Evolutionary conservation across 1,140 invertebrate genomes (phyloP), one percentile per base, ranked within the genome.

Genomic region (Drosophila malerkotliana): DNA sequence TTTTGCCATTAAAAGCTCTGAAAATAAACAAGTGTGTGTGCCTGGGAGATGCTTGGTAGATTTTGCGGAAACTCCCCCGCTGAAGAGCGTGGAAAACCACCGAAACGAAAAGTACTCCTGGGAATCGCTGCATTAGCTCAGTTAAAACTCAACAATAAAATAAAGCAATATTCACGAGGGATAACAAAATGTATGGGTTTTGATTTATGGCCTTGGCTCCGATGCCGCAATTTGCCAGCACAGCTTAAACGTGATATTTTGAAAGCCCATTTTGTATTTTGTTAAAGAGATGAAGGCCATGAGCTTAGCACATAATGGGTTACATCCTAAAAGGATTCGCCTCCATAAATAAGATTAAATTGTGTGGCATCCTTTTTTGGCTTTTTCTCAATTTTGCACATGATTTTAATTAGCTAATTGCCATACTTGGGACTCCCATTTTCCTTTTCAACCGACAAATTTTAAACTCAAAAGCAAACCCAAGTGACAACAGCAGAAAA

Each of bases 131-230:
- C 47, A 67, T 55, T 51, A 67, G 69, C 47, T 44, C 34, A 49
- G 41, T 59, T 59, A 39, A 52, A 72, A 72, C 55, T 44, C 63
- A 24, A 52, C 54, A 72, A 71, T 72, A 74, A 69, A 54, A 34
- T 44, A 67, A 64, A 26, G 8, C 5, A 47, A 53, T 67, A 52
- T 67, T 30, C 60, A 28, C 63, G 51, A 37, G 51, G 64, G 10
- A 51, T 75, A 69, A 75, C 73, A 83, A 67, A 79, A 83, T 83
- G 67, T 55, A 77, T 77, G 72, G 55, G 59, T 28, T 77, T 68
- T 82, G 69, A 83, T 83, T 83, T 83, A 83, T 83, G 47, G 47
- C 15, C 51, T 51, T 59, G 47, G 44, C 47, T 53, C 45, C 39
- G 47, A 67, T 21, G 52, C 59, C 30, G 56, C 64, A 68, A 57